Conservation (phyloP, 2,888 invertebrate genomes). For the Drosophila melanocephala region DNA sequence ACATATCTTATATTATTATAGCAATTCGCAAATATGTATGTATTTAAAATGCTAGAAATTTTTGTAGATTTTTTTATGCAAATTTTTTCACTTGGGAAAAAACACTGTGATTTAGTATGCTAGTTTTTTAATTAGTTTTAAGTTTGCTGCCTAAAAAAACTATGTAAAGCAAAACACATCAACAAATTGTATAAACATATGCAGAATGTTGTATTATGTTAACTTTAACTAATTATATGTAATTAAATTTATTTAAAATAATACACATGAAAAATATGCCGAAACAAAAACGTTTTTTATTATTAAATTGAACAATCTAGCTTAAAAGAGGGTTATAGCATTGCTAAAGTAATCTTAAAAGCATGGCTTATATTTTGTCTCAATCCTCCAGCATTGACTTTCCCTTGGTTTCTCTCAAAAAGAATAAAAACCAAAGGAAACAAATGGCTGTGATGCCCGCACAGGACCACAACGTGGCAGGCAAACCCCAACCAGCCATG, state of each 20-base stretch:
- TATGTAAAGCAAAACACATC: constrained; percentile 29
- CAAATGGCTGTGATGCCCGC: constrained; percentile 57
- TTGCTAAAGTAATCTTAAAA: background rate
- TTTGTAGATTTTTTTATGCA: constrained; percentile 67
- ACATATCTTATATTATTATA: constrained; percentile 30
- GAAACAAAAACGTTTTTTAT: constrained; percentile 23
- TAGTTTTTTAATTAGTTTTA: constrained; percentile 84
- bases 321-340: background rate
- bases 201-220: constrained; percentile 67
- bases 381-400: constrained; percentile 70
- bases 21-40: constrained; percentile 47
- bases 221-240: constrained; percentile 76
- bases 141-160: constrained; percentile 47
- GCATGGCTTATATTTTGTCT: background rate
- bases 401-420: constrained; percentile 81
- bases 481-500: constrained; percentile 61
- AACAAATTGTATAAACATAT: constrained; percentile 43
- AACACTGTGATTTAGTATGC: constrained; percentile 83
- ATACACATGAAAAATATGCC: constrained; percentile 56
- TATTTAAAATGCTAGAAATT: constrained; percentile 56
- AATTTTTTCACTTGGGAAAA: constrained; percentile 78
- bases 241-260: constrained; percentile 77
- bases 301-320: background rate
- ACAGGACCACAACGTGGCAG: constrained; percentile 77
- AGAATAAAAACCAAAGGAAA: constrained; percentile 65